These are phyloP conservation scores for Loris lydekkerianus DNA, from an alignment of 2,797 vertebrate species.

Conservation along the genomic window DNA sequence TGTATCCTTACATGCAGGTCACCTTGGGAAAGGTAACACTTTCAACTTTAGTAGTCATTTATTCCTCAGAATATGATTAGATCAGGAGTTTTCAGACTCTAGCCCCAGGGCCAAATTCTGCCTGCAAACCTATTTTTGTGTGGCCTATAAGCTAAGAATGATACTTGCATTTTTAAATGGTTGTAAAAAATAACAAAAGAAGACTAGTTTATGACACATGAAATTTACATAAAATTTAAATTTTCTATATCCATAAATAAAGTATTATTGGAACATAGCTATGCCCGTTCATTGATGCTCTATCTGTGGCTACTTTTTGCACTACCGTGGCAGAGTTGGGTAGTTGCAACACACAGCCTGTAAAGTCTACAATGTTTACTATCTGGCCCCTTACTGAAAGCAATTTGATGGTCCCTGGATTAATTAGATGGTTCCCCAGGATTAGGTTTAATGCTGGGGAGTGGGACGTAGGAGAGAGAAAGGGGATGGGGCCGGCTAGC, in stretches of 20 bases:
- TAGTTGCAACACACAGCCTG: not conserved
- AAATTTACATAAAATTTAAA: constrained; percentile 18
- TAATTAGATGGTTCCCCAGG: not conserved
- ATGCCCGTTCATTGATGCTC: not conserved
- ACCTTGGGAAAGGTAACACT: not conserved
- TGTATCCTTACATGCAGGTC: not conserved
- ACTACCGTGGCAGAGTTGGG: not conserved
- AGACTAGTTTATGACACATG: constrained; percentile 1
- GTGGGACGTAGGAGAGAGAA: not conserved
- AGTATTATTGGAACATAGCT: not conserved
- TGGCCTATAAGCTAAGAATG: not conserved
- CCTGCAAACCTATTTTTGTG: not conserved
- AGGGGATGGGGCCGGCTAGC: no score
- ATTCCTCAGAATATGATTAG: not conserved
- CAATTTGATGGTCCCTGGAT: not conserved
- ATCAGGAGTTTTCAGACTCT: not conserved
- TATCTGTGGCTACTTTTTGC: not conserved
- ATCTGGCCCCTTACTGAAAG: not conserved
- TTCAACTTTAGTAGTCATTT: not conserved
- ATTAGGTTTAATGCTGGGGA: not conserved
- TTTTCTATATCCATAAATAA: constrained; percentile 19
- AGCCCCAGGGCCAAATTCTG: not conserved
- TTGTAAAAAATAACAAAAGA: not conserved
- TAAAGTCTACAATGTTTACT: not conserved
- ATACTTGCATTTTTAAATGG: constrained; percentile 40